Base-by-base conservation (phyloP, 2,888 invertebrate genomes). In the Anagyrus pseudococci region DNA sequence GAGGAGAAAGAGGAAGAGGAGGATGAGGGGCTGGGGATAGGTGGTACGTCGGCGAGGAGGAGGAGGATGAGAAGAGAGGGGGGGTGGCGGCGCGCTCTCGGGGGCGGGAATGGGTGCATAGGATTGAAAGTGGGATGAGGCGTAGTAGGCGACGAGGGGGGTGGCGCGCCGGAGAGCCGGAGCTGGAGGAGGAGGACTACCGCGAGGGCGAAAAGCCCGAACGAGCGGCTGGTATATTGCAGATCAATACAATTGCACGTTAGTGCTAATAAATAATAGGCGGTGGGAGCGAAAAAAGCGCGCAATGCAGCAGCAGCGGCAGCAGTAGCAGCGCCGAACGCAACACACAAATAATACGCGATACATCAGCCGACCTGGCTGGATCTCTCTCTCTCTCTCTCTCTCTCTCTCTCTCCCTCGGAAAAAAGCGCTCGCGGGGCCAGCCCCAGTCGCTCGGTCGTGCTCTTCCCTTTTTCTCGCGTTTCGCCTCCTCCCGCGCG, bases 221-320 rank as follows among this genome's bases (percentile, higher is more conserved):
- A 54, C 68, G 68, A 66, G 68, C 74, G 74, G 75, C 72, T 77
- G 79, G 76, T 78, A 77, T 79, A 79, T 79, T 76, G 80, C 80
- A 79, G 80, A 80, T 80, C 80, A 80, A 80, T 80, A 80, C 80
- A 80, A 80, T 80, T 80, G 80, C 79, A 79, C 79, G 80, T 80
- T 80, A 80, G 80, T 80, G 80, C 80, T 80, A 80, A 80, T 80
- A 80, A 80, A 80, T 80, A 79, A 80, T 80, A 80, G 80, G 78
- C 80, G 78, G 79, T 75, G 78, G 78, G 74, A 77, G 77, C 76
- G 77, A 77, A 78, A 77, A 80, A 80, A 80, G 77, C 79, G 77
- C 79, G 78, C 79, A 78, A 76, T 80, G 80, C 80, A 80, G 79
- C 79, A 79, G 43, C 46, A 33, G 55, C 54, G 8, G 44, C 55